Evolutionary conservation across 1,140 invertebrate species (phyloP).

Genomic region (Drosophila fuyamai): DNA sequence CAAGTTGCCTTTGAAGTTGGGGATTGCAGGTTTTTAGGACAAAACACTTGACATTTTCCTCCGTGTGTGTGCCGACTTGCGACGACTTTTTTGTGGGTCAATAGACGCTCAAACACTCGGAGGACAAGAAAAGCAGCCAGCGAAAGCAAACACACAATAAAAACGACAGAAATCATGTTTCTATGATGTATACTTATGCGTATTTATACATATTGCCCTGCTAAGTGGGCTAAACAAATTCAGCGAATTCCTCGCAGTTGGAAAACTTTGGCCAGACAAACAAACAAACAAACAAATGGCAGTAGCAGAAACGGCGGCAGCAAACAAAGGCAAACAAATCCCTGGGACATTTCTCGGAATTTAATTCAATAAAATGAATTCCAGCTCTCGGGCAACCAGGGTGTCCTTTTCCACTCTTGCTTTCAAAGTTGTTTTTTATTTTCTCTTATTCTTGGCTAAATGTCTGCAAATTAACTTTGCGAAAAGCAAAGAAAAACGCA

Average conservation of each 20-base stretch:
- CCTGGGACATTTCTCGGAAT: constrained; percentile 40
- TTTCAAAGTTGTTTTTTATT: constrained; percentile 28
- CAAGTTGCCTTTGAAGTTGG: constrained; percentile 13
- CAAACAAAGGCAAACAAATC: constrained; percentile 55
- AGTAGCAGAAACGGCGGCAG: constrained; percentile 15
- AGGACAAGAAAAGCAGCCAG: constrained; percentile 13
- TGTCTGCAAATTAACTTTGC: constrained; percentile 66
- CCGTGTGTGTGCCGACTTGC: constrained; percentile 2
- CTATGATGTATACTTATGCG: constrained; percentile 45
- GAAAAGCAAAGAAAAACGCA: constrained; percentile 10
- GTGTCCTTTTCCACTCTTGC: constrained; percentile 42
- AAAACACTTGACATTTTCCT: constrained; percentile 28
- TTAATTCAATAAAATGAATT: constrained; percentile 61
- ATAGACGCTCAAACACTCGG: constrained; percentile 39
- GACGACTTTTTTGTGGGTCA: constrained; percentile 57
- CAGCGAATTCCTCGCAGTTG: constrained; percentile 37
- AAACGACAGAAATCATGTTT: constrained; percentile 35
- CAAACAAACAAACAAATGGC: constrained; percentile 36
- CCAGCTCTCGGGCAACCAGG: constrained; percentile 17
- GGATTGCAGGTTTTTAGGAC: constrained; percentile 51
- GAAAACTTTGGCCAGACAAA: constrained; percentile 26
- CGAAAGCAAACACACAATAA: constrained; percentile 34
- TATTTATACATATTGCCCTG: constrained; percentile 44
- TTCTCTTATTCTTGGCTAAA: constrained; percentile 40
- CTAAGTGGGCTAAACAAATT: constrained; percentile 46